Percentiles rank a stretch among this genome's conserved stretches.
Conservation (phyloP, 53 echinoderm and acorn worm genomes). For the Apostichopus leukothele region DNA sequence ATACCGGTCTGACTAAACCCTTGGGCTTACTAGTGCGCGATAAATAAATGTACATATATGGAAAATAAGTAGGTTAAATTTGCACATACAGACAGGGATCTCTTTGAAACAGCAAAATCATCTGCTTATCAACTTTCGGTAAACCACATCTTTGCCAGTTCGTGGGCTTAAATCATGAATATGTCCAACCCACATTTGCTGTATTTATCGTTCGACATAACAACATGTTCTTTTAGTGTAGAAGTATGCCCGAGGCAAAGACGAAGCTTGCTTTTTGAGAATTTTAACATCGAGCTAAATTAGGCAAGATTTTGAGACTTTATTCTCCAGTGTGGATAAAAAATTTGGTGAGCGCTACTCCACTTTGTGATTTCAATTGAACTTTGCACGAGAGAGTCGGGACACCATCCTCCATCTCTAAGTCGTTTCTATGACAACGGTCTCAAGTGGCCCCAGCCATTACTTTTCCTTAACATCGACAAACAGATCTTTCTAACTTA, state of each 20-base stretch:
- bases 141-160: not conserved
- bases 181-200: not conserved
- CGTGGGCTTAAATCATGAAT: not conserved
- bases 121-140: not conserved
- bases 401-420: not conserved
- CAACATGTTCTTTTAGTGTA: too few species aligned
- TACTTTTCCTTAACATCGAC: too few species aligned
- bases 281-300: too few species aligned
- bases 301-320: too few species aligned
- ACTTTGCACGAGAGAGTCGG: not conserved
- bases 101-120: not conserved
- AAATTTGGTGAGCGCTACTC: not conserved
- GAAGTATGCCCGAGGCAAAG: too few species aligned
- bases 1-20: too few species aligned
- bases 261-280: too few species aligned
- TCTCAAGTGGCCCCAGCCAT: not conserved
- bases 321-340: too few species aligned
- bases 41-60: not conserved
- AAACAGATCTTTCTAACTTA: too few species aligned
- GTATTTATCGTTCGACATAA: not conserved
- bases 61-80: constrained; percentile 3
- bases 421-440: not conserved
- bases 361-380: not conserved
- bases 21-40: too few species aligned
- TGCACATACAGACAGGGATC: not conserved